Conservation (phyloP, 2,888 invertebrate genomes). For the Copidosoma aretas region DNA sequence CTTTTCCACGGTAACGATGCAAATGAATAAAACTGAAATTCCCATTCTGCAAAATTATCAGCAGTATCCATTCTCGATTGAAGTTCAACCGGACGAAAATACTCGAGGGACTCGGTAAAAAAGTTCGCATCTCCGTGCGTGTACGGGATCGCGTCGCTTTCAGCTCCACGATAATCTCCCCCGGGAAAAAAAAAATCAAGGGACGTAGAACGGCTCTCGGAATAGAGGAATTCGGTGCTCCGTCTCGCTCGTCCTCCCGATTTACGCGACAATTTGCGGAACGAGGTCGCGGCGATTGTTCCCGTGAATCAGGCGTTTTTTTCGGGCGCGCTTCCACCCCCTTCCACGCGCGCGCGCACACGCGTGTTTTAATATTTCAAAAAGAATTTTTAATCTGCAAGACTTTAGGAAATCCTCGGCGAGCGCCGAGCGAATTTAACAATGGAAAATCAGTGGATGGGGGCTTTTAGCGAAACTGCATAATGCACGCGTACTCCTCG, state of each 20-base stretch:
- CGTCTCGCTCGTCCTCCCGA: conserved; percentile 26
- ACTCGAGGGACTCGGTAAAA: too few species aligned
- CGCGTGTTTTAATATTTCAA: not conserved
- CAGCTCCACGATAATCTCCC: too few species aligned
- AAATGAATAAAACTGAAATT: too few species aligned
- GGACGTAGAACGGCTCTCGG: not conserved
- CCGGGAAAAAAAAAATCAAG: not conserved
- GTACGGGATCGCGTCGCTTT: too few species aligned
- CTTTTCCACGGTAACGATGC: too few species aligned
- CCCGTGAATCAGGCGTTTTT: conserved; percentile 20
- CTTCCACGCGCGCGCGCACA: not conserved
- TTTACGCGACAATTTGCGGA: conserved; percentile 29
- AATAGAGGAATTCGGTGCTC: conserved; percentile 16
- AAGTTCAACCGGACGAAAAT: too few species aligned
- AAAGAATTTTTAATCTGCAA: not conserved
- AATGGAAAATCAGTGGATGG: not conserved
- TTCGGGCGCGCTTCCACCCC: not conserved
- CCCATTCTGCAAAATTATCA: too few species aligned
- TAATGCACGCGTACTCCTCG: too few species aligned
- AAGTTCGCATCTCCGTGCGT: too few species aligned
- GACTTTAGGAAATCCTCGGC: not conserved
- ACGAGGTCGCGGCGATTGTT: conserved; percentile 30
- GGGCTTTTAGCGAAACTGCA: not conserved
- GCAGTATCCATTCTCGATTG: too few species aligned
- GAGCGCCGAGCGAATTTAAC: not conserved